Percentiles rank a stretch among this genome's conserved stretches.
These are phyloP conservation scores for Cydia pomonella DNA, from an alignment of 1,140 invertebrate species.

Conservation along the genomic window DNA sequence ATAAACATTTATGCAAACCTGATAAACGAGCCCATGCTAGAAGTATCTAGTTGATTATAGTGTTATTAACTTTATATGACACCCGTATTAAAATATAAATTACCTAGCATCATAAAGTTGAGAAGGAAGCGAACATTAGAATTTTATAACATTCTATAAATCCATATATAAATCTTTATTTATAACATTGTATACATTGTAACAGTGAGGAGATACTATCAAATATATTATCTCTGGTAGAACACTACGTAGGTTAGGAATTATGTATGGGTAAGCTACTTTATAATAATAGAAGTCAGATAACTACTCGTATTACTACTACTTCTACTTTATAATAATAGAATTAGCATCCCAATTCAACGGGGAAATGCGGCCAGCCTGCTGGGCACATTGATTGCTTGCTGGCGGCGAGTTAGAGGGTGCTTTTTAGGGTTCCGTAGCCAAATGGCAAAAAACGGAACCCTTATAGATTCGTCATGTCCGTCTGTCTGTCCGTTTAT, in stretches of 20 bases:
- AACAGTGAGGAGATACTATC: background rate
- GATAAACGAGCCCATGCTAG: background rate
- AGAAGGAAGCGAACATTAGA: background rate
- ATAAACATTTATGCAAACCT: background rate
- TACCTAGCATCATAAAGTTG: background rate
- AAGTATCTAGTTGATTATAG: background rate
- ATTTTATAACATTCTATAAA: background rate
- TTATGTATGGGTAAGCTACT: no score
- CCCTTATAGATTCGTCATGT: no score
- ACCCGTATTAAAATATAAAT: background rate
- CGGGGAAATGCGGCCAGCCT: no score
- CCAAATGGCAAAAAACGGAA: no score
- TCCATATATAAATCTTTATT: background rate
- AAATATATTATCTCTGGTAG: background rate
- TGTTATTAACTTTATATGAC: constrained; percentile 1
- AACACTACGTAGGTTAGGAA: background rate
- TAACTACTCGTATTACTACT: no score
- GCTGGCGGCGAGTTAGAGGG: no score
- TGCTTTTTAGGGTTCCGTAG: no score
- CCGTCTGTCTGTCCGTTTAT: no score
- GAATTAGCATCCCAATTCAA: no score
- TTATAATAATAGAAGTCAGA: no score
- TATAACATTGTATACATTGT: background rate
- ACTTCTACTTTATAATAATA: no score
- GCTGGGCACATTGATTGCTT: no score